phyloP scores from a whole-genome alignment of 1,140 invertebrate genomes.

The Diorhabda carinulata region DNA sequence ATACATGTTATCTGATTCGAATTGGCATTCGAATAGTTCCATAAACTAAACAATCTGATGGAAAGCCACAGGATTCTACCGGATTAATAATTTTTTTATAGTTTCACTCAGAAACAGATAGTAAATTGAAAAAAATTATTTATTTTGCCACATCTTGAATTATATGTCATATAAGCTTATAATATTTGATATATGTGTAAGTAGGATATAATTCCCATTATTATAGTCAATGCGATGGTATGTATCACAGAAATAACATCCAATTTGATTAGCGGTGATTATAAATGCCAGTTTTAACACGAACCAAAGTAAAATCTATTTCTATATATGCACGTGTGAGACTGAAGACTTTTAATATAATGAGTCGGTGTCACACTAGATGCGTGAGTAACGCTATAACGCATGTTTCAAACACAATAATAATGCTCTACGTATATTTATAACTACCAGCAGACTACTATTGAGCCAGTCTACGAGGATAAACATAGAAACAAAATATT shows the following conservation, averaged over 20 bases:
- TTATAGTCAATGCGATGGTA: neutral
- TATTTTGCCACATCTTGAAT: no score
- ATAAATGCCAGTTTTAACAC: neutral
- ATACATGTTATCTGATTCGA: no score
- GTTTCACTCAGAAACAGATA: no score
- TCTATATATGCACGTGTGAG: neutral
- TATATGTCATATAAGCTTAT: no score
- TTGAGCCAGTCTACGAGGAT: neutral
- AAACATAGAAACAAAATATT: neutral
- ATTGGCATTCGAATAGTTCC: no score
- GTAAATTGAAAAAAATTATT: no score
- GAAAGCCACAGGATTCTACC: no score
- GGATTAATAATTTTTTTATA: no score
- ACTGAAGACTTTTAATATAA: constrained; percentile 7
- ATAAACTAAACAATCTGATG: no score
- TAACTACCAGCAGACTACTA: neutral
- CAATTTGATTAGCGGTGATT: neutral
- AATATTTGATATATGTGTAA: no score
- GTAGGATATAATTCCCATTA: no score
- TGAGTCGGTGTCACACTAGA: constrained; percentile 7
- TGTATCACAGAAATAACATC: neutral
- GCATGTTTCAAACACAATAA: constrained; percentile 7
- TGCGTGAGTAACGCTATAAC: constrained; percentile 16
- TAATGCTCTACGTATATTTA: neutral
- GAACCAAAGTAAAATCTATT: neutral